Percentiles rank a stretch among this genome's conserved stretches.
phyloP scores from a whole-genome alignment of 1,140 invertebrate genomes.

The Thaumatotibia leucotreta region DNA sequence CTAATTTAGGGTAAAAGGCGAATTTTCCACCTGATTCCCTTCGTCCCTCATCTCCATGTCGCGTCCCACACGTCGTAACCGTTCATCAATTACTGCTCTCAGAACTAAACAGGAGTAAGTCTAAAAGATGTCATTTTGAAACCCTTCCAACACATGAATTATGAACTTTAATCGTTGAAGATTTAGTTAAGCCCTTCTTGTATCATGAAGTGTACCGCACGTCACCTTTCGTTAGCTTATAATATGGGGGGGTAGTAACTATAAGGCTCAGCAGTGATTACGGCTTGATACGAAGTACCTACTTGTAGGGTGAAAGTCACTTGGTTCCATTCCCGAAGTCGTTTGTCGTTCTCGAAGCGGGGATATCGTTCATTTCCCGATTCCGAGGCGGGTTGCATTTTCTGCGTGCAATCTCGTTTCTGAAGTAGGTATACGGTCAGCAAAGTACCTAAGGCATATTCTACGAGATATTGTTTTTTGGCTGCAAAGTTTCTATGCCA shows the following conservation, averaged over 20 bases:
- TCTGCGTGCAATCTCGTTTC: constrained; percentile 39
- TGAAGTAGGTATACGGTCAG: constrained; percentile 28
- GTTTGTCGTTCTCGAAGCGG: not conserved
- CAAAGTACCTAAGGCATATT: too few relatives aligned
- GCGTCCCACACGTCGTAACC: not conserved
- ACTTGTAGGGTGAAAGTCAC: not conserved
- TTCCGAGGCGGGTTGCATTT: constrained; percentile 47
- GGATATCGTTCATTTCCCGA: constrained; percentile 30
- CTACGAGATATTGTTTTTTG: too few relatives aligned
- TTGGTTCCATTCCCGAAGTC: not conserved
- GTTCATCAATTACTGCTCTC: not conserved
- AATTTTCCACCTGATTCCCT: not conserved
- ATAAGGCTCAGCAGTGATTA: not conserved
- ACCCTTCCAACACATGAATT: not conserved
- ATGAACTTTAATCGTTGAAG: not conserved
- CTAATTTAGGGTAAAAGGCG: not conserved
- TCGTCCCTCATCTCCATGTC: not conserved
- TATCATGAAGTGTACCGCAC: not conserved
- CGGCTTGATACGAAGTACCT: not conserved
- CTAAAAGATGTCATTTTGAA: not conserved
- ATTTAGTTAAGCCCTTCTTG: not conserved
- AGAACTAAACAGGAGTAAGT: not conserved
- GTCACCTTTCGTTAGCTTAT: not conserved
- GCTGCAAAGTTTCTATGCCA: too few relatives aligned
- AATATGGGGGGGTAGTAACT: not conserved